Evolutionary conservation across 2,113 vertebrate genomes (phyloP), one percentile per base, ranked within the genome.

Genomic region (Calypte anna): DNA sequence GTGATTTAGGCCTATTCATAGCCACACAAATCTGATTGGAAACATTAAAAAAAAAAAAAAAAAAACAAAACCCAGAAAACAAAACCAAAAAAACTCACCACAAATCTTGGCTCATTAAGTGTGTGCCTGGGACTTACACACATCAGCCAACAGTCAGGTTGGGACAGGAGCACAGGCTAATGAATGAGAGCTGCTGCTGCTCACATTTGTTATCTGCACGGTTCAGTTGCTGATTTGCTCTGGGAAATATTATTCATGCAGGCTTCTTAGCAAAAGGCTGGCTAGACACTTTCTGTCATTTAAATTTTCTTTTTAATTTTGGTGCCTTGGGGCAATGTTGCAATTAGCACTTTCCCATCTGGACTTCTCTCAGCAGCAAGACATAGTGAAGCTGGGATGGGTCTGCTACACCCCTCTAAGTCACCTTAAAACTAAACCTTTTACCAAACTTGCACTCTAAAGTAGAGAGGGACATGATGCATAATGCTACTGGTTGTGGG

Each of bases 341-440:
- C 57, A 64, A 76, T 83, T 43, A 70, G 79, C 64, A 23, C 30
- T 20, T 61, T 62, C 55, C 64, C 57, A 77, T 33, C 72, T 77
- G 80, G 36, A 36, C 54, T 53, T 9, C 59, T 72, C 66, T 61
- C 38, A 44, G 57, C 50, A 1, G 3, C 25, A 22, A 43, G 51
- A 44, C 1, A 1, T 1, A 1, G 53, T 5, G 10, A 44, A 36
- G 50, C 36, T 10, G 30, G 64, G 48, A 21, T 10, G 31, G 14
- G 12, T 14, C 67, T 81, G 67, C 67, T 62, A 14, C 55, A 17
- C 19, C 23, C 24, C 23, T 5, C 28, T 46, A 2, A 1, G 0
- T 28, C 33, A 16, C 62, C 57, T 10, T 55, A 24, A 68, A 61
- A 18, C 14, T 14, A 25, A 23, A 14, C 3, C 13, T 31, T 9